Base-by-base conservation (phyloP, 2,113 vertebrate species). In the Dicerorhinus sumatrensis region DNA sequence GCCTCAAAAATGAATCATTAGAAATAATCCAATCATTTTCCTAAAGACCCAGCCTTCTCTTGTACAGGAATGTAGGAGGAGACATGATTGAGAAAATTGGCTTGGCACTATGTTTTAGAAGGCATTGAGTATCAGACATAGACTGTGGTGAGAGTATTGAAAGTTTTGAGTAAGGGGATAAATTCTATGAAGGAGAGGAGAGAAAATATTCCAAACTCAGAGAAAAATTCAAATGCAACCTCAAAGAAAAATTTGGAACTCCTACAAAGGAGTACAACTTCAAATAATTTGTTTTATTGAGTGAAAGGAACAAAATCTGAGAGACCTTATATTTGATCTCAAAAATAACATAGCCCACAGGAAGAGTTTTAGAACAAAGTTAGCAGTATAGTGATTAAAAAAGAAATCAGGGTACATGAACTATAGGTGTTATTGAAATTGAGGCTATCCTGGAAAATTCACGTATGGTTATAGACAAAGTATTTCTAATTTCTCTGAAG, bases 241-340 rank as follows among this genome's bases (percentile, higher is more conserved):
- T 51, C 39, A 56, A 70, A 91, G n/a, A 54, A 80, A 91, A 95
- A 56, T 21, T 42, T 81, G 69, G 27, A 92, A 90, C 2, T 89
- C 13, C 1, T 46, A 14, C 29, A 42, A 17, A 39, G 11, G 17
- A 46, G 11, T 5, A 39, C 79, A 96, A 54, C 8, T 20, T 84
- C 36, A 42, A 92, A 92, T 92, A 42, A 63, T 86, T 93, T 77
- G 33, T 93, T 84, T 42, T 51, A 25, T 60, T 82, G 51, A 81
- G 76, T 70, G 31, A 58, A 79, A 87, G 14, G 29, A 79, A 60
- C 29, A 75, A 89, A 84, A 79, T 4, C 31, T 33, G 51, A 86
- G 23, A 89, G 27, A 31, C 1, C 10, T n/a, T 54, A 46, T 25
- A 82, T 83, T 54, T 88, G 5, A 87, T 83, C 91, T 88, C 14